These are phyloP conservation scores for Dendronephthya gigantea DNA, from an alignment of 64 coral and sea anemone species.

Conservation along the genomic window DNA sequence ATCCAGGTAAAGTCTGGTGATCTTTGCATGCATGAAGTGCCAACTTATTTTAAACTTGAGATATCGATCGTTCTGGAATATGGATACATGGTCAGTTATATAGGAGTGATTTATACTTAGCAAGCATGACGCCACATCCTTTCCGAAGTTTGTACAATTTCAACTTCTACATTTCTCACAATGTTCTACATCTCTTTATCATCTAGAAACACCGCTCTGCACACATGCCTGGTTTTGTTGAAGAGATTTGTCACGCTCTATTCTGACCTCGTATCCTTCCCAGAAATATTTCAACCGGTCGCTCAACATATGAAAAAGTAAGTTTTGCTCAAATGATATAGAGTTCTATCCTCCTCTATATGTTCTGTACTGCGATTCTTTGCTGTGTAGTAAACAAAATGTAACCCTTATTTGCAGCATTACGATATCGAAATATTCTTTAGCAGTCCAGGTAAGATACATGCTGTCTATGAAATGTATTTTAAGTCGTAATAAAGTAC, in stretches of 20 bases:
- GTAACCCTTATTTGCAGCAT: not conserved
- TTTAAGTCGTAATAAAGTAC: no score
- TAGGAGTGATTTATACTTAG: no score
- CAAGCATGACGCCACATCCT: no score
- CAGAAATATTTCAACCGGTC: slow-evolving; percentile 58
- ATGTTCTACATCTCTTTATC: not conserved
- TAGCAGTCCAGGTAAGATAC: not conserved
- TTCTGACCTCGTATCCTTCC: slow-evolving; percentile 48
- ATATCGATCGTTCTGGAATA: no score
- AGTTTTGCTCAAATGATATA: not conserved
- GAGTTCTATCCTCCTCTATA: no score
- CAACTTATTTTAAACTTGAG: no score
- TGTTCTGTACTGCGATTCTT: no score
- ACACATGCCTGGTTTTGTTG: slow-evolving; percentile 41
- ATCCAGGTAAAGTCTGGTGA: not conserved
- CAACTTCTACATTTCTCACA: no score
- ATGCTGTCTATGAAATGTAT: not conserved
- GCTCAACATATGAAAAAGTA: slow-evolving; percentile 71
- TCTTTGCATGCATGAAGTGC: not conserved
- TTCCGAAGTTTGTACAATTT: no score
- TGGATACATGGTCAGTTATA: no score
- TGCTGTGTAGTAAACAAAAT: not conserved
- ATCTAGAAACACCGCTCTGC: slow-evolving; percentile 53
- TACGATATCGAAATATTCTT: not conserved
- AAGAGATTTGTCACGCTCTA: slow-evolving; percentile 55